Evolutionary conservation across 2,888 invertebrate species (phyloP).

Genomic region (Platycheirus albimanus): DNA sequence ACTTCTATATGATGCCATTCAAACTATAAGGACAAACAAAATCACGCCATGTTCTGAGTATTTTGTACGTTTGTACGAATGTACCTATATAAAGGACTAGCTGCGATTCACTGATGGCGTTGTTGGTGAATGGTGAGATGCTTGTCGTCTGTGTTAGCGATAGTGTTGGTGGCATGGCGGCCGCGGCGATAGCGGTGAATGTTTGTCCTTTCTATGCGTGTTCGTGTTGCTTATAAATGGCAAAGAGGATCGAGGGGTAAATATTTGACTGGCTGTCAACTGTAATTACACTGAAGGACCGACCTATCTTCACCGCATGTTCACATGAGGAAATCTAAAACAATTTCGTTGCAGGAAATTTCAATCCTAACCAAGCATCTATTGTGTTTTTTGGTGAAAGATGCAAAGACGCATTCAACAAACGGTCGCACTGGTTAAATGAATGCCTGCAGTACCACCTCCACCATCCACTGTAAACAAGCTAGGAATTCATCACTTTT

Average conservation of each 20-base stretch:
- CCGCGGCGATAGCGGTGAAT: not conserved
- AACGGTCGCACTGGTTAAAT: not conserved
- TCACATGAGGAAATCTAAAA: not conserved
- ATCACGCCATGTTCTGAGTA: not conserved
- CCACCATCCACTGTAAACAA: not conserved
- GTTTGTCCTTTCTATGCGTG: not conserved
- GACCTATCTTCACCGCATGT: not conserved
- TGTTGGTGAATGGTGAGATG: too few species aligned
- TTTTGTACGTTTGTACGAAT: too few species aligned
- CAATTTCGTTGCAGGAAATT: constrained; percentile 4
- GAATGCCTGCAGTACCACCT: constrained; percentile 12
- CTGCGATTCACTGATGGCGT: not conserved
- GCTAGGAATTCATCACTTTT: not conserved
- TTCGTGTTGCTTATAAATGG: not conserved
- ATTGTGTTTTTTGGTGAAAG: too few species aligned
- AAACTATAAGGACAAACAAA: not conserved
- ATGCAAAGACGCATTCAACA: too few species aligned
- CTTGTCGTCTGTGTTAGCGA: not conserved
- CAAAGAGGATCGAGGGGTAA: constrained; percentile 18
- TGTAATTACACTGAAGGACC: constrained; percentile 40
- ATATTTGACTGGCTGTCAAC: constrained; percentile 56
- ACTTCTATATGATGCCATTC: not conserved
- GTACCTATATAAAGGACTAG: too few species aligned
- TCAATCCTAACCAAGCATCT: not conserved
- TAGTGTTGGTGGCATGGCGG: not conserved